Conservation (phyloP, 2,888 invertebrate species). For the Drosophila cognata region DNA sequence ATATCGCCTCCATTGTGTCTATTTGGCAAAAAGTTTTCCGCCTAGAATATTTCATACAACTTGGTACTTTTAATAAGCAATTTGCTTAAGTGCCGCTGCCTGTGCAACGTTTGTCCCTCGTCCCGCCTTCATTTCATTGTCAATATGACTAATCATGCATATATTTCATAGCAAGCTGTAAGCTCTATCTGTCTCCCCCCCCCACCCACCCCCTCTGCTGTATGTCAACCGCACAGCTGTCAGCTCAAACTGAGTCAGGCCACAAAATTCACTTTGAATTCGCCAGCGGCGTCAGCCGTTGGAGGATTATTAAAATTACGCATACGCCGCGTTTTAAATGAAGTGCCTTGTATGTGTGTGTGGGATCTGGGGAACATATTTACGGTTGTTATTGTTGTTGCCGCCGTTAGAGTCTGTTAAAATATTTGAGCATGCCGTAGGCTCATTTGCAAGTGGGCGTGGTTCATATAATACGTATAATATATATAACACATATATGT, state of each 20-base stretch:
- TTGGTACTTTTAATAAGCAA: constrained; percentile 78
- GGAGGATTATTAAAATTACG: constrained; percentile 79
- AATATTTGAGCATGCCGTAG: constrained; percentile 42
- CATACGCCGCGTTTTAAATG: constrained; percentile 79
- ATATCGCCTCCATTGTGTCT: constrained; percentile 17
- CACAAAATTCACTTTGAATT: constrained; percentile 77
- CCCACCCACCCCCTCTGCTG: background rate
- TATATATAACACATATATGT: background rate
- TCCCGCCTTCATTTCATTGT: constrained; percentile 43
- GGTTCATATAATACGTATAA: constrained; percentile 9
- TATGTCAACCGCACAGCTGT: constrained; percentile 64
- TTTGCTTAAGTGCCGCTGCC: constrained; percentile 73
- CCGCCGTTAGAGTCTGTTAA: constrained; percentile 14
- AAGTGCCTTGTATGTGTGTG: constrained; percentile 46
- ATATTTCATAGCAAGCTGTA: constrained; percentile 61
- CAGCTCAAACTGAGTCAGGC: constrained; percentile 76
- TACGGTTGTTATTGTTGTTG: constrained; percentile 3
- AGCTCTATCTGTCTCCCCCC: background rate
- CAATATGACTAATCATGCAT: constrained; percentile 80
- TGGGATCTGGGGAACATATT: background rate
- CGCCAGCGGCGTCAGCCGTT: constrained; percentile 66
- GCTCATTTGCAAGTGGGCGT: constrained; percentile 49
- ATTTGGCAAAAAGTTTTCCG: constrained; percentile 49
- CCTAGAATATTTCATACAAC: constrained; percentile 45
- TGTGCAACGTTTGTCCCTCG: background rate